These are phyloP conservation scores for Rhabdomys pumilio DNA, from an alignment of 2,797 vertebrate species.

Conservation along the genomic window DNA sequence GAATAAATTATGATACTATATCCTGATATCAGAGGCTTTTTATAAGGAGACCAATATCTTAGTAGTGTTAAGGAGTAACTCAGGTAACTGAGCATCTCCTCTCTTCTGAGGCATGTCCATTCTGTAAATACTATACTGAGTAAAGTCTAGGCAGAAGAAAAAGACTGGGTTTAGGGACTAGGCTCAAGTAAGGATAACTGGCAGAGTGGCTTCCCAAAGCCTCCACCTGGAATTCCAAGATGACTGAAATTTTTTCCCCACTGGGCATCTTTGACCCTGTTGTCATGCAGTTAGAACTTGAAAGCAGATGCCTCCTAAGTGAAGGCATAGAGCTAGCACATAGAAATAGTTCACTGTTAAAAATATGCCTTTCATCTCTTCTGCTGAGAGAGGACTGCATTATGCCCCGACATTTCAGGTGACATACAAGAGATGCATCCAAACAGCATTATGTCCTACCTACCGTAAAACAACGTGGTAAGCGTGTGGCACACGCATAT, in stretches of 20 bases:
- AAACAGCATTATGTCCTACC: conserved; percentile 4
- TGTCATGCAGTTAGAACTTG: conserved; percentile 8
- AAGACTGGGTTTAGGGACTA: background rate
- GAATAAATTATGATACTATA: conserved; percentile 25
- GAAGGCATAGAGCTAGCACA: conserved; percentile 11
- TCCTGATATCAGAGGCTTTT: conserved; percentile 32
- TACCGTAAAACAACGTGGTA: conserved; percentile 40
- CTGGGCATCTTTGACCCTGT: background rate
- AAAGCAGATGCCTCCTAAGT: conserved; percentile 10
- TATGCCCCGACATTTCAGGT: conserved; percentile 17
- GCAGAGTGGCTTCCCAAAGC: background rate
- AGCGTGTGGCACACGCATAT: background rate
- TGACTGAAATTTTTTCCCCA: background rate
- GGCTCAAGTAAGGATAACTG: background rate
- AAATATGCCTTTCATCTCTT: conserved; percentile 18
- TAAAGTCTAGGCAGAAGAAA: background rate
- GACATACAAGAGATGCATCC: conserved; percentile 37
- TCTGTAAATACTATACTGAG: background rate
- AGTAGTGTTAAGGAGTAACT: conserved; percentile 18
- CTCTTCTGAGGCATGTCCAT: background rate
- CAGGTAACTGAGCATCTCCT: background rate
- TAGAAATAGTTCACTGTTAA: conserved; percentile 27
- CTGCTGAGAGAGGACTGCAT: conserved; percentile 23
- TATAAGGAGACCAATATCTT: background rate
- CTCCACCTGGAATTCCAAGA: background rate